Conservation (phyloP, 2,888 invertebrate genomes). For the Drosophila algonquin region DNA sequence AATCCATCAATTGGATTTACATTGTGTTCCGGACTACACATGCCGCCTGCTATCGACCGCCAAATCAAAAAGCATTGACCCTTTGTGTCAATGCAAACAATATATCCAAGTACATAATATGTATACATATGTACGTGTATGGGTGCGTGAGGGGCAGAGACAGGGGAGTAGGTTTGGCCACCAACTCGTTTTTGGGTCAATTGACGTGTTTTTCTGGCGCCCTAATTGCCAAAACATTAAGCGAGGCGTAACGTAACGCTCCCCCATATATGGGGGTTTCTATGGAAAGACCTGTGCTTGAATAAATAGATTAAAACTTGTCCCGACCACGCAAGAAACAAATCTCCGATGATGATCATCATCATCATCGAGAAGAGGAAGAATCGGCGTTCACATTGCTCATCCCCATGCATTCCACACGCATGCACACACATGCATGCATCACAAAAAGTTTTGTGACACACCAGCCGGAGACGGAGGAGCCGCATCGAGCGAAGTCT, state of each 20-base stretch:
- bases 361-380: neutral
- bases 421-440: neutral
- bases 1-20: conserved; percentile 35
- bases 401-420: neutral
- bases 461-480: neutral
- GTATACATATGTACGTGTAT: neutral
- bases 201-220: conserved; percentile 50
- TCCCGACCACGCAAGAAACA: conserved; percentile 35
- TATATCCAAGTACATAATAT: conserved; percentile 5
- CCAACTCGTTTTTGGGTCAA: conserved; percentile 71
- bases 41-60: conserved; percentile 31
- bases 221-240: conserved; percentile 51
- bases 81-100: conserved; percentile 19
- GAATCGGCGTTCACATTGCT: conserved; percentile 2
- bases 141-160: neutral
- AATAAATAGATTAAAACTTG: conserved; percentile 18
- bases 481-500: conserved; percentile 16
- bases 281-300: conserved; percentile 19
- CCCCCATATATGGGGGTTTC: conserved; percentile 14
- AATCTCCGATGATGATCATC: conserved; percentile 8
- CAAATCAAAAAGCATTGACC: conserved; percentile 61
- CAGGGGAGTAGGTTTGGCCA: conserved; percentile 6
- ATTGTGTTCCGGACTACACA: conserved; percentile 3
- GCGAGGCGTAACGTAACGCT: conserved; percentile 45
- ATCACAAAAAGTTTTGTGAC: neutral